A percentile compares a stretch with the other conserved stretches of the same genome.
Conservation (phyloP, 2,888 invertebrate species). For the Catotricha subobsoleta region DNA sequence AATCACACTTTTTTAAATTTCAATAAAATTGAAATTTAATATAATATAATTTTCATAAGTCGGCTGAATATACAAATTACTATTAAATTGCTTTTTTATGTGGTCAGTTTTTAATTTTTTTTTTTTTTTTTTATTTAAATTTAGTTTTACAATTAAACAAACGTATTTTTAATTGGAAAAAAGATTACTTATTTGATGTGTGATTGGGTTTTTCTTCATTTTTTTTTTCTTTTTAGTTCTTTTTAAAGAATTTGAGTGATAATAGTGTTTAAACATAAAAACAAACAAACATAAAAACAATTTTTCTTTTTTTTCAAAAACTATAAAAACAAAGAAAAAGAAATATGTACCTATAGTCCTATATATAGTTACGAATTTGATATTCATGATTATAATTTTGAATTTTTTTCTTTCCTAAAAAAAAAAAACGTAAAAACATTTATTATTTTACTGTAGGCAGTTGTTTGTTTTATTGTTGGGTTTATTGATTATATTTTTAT, state of each 20-base stretch:
- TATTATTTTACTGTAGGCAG: too few relatives aligned
- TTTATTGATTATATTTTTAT: too few relatives aligned
- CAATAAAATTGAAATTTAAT: neutral
- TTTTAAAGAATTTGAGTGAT: neutral
- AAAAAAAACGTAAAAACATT: too few relatives aligned
- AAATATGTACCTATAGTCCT: too few relatives aligned
- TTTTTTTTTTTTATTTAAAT: neutral
- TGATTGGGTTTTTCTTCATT: neutral
- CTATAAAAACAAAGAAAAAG: too few relatives aligned
- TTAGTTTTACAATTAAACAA: neutral
- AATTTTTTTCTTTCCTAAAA: too few relatives aligned
- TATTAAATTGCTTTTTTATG: too few relatives aligned
- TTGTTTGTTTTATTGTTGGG: too few relatives aligned
- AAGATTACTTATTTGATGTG: neutral
- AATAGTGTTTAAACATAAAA: neutral
- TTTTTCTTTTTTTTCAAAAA: too few relatives aligned
- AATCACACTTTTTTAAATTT: neutral
- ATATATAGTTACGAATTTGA: too few relatives aligned
- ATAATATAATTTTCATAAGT: neutral
- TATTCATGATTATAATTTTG: too few relatives aligned
- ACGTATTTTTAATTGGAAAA: neutral
- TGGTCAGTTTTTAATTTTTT: slow-evolving; percentile 1
- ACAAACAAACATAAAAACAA: neutral
- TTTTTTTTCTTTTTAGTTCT: neutral
- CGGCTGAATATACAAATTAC: too few relatives aligned